Evolutionary conservation across 2,888 invertebrate genomes (phyloP).

Genomic region (Stenurella melanura): DNA sequence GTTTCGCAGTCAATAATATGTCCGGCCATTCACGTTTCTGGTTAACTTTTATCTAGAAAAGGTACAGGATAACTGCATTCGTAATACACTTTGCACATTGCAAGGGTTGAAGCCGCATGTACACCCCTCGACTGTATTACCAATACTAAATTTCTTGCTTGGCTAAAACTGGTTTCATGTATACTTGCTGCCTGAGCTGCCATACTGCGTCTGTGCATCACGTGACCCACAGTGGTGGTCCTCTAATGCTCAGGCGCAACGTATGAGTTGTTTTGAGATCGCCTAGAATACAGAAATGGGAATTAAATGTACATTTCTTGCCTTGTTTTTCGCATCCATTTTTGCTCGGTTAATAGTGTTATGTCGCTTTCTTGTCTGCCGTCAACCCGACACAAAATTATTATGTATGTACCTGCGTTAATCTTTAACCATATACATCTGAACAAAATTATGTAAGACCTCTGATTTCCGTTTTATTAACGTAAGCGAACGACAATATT

Average conservation of each 20-base stretch:
- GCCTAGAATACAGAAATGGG: conserved; percentile 48
- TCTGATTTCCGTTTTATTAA: neutral
- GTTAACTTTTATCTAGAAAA: conserved; percentile 13
- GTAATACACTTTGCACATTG: conserved; percentile 47
- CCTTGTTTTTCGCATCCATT: conserved; percentile 26
- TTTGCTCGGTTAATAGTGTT: conserved; percentile 21
- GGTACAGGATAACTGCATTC: conserved; percentile 36
- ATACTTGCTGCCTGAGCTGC: conserved; percentile 57
- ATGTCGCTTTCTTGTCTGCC: conserved; percentile 9
- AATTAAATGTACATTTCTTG: conserved; percentile 52
- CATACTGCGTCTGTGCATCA: conserved; percentile 73
- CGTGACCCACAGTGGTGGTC: conserved; percentile 67
- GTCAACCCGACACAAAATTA: conserved; percentile 1
- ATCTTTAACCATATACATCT: neutral
- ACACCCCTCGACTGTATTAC: conserved; percentile 43
- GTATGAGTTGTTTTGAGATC: conserved; percentile 46
- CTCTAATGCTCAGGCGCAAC: conserved; percentile 61
- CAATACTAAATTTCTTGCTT: conserved; percentile 57
- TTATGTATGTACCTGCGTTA: neutral
- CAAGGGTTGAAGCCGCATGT: conserved; percentile 43
- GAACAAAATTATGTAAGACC: neutral
- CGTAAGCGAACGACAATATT: neutral
- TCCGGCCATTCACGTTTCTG: conserved; percentile 5
- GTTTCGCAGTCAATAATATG: conserved; percentile 25
- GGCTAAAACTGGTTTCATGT: conserved; percentile 50